Evolutionary conservation across 2,797 vertebrate species (phyloP).

Genomic region (Neoniphon sammara): DNA sequence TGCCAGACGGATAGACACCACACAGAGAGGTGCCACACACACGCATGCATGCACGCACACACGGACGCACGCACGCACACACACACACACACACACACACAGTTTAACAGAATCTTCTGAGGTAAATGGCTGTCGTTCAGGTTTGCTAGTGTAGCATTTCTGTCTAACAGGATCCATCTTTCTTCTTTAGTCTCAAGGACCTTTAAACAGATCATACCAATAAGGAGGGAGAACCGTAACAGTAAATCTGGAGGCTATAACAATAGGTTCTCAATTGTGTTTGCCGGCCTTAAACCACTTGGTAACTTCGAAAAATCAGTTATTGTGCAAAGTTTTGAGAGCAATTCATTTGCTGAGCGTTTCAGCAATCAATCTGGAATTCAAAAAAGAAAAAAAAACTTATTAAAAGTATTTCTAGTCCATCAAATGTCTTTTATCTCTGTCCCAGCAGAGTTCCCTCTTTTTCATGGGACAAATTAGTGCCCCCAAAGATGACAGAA

Average conservation of each 20-base stretch:
- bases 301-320: slow-evolving; percentile 51
- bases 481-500: slow-evolving; percentile 82
- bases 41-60: slow-evolving; percentile 8
- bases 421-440: slow-evolving; percentile 82
- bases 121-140: slow-evolving; percentile 72
- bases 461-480: slow-evolving; percentile 85
- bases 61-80: slow-evolving; percentile 12
- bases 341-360: slow-evolving; percentile 54
- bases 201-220: slow-evolving; percentile 77
- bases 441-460: slow-evolving; percentile 72
- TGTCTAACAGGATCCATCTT: slow-evolving; percentile 69
- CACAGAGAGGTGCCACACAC: slow-evolving; percentile 23
- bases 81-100: slow-evolving; percentile 31
- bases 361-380: slow-evolving; percentile 76
- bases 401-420: slow-evolving; percentile 73
- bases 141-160: slow-evolving; percentile 76
- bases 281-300: slow-evolving; percentile 41
- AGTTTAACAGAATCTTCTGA: slow-evolving; percentile 51
- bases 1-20: slow-evolving; percentile 66
- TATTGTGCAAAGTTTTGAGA: slow-evolving; percentile 62
- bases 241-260: slow-evolving; percentile 60
- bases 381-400: slow-evolving; percentile 65
- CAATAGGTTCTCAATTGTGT: slow-evolving; percentile 41
- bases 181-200: slow-evolving; percentile 78
- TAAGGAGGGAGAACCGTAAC: slow-evolving; percentile 60